Evolutionary conservation across 2,797 vertebrate species (phyloP), one percentile per base, ranked within the genome.

Genomic region (Decapterus maruadsi): DNA sequence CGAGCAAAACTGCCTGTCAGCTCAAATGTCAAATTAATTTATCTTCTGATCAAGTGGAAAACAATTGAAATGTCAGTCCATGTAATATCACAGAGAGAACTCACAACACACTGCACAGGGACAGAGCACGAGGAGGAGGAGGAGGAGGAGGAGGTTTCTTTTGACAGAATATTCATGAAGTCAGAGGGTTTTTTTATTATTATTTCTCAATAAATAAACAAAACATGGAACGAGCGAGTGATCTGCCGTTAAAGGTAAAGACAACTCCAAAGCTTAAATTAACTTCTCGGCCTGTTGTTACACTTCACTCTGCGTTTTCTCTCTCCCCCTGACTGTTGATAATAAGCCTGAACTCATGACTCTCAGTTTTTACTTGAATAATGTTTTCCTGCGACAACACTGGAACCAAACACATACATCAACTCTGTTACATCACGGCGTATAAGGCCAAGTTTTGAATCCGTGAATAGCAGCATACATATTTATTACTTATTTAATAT

Each of bases 1-100:
- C 73, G 29, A 86, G 82, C 77, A 86, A 85, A 89, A 26, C 83
- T 16, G 86, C 83, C 81, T 90, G 87, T 92, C 92, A 83, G 89
- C 84, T 82, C 87, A 94, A 95, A 94, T 94, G 92, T 93, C 93
- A 93, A 86, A 88, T 89, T 89, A 89, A 90, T 94, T 93, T 91
- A 86, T 93, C 90, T 87, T 92, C 88, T 85, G 87, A 89, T 92
- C 90, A 93, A 89, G 87, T 87, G 92, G 84, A 83, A 89, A 93
- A 92, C 83, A 81, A 90, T 91, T 86, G 83, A 92, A 93, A 93
- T 90, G 88, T 87, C 92, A 92, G 84, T 71, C 62, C 31, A 38
- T 87, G 85, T 88, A 81, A 78, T 68, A 80, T 80, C 84, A 82
- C 76, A 43, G 73, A 43, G 61, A 85, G 80, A 50, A 51, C 87